Conservation (phyloP, 2,113 vertebrate species). For the Myiopsitta monachus region DNA sequence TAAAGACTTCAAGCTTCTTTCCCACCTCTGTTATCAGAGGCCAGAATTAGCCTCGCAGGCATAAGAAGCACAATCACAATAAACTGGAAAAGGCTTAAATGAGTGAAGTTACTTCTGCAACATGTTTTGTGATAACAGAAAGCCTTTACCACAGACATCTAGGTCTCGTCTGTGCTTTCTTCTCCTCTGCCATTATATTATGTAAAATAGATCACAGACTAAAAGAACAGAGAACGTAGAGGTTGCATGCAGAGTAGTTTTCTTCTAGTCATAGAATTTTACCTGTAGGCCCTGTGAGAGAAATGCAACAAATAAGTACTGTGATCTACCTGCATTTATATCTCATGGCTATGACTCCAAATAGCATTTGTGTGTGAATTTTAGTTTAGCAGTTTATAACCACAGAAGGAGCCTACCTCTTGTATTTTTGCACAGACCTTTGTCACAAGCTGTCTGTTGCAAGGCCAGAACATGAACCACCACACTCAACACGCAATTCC, state of each 20-base stretch:
- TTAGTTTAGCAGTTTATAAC: background rate
- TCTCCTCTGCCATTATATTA: background rate
- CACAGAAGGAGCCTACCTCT: background rate
- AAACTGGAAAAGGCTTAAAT: background rate
- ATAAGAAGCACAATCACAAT: background rate
- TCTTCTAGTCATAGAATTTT: background rate
- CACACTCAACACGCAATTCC: accelerated
- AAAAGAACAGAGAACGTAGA: background rate
- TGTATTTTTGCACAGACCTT: background rate
- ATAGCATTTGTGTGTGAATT: background rate
- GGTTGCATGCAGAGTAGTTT: background rate
- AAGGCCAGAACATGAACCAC: background rate
- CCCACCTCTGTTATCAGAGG: background rate
- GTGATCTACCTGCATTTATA: background rate
- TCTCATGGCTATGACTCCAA: background rate
- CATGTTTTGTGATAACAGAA: background rate
- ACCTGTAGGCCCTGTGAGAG: background rate
- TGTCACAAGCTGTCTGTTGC: accelerated
- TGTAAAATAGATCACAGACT: background rate
- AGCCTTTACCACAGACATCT: background rate
- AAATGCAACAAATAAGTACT: background rate
- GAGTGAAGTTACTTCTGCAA: background rate
- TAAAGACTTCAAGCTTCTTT: background rate
- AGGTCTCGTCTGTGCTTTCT: background rate
- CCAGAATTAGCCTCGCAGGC: background rate